A percentile compares a stretch with the other conserved stretches of the same genome.
Evolutionary conservation across 2,888 invertebrate genomes (phyloP).

Genomic region (Molorchus minor): DNA sequence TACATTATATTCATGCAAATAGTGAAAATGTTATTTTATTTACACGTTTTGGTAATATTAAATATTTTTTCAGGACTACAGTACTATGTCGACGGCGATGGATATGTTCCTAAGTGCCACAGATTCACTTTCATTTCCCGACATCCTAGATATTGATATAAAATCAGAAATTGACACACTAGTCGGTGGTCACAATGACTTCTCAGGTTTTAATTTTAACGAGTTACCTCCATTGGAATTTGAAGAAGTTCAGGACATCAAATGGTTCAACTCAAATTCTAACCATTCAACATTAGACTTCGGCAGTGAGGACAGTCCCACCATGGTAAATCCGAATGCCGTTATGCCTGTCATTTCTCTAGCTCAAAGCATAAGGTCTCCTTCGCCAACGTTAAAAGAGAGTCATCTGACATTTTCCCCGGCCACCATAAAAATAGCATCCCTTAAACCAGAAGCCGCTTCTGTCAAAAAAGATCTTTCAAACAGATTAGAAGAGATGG

Average conservation of each 20-base stretch:
- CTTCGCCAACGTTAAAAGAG: constrained; percentile 73
- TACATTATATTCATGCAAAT: no score
- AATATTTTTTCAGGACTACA: constrained; percentile 28
- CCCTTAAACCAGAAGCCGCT: constrained; percentile 64
- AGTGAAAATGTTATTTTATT: neutral
- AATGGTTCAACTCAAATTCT: constrained; percentile 65
- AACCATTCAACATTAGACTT: constrained; percentile 72
- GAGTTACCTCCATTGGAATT: constrained; percentile 73
- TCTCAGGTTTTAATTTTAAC: constrained; percentile 70
- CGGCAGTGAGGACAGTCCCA: constrained; percentile 71
- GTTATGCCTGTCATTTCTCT: constrained; percentile 83
- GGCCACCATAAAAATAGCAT: constrained; percentile 72
- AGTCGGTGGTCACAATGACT: constrained; percentile 75
- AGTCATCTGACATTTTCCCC: constrained; percentile 79
- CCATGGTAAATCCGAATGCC: constrained; percentile 88
- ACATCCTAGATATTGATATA: constrained; percentile 90
- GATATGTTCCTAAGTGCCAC: constrained; percentile 65
- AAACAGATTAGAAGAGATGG: constrained; percentile 65
- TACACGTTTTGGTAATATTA: no score
- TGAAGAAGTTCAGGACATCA: constrained; percentile 71
- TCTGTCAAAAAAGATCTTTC: constrained; percentile 74
- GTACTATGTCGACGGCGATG: constrained; percentile 61
- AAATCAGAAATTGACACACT: constrained; percentile 85
- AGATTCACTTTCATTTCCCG: constrained; percentile 77
- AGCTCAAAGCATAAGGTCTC: constrained; percentile 61